Evolutionary conservation across 2,113 vertebrate species (phyloP).

Genomic region (Poecilia latipinna): DNA sequence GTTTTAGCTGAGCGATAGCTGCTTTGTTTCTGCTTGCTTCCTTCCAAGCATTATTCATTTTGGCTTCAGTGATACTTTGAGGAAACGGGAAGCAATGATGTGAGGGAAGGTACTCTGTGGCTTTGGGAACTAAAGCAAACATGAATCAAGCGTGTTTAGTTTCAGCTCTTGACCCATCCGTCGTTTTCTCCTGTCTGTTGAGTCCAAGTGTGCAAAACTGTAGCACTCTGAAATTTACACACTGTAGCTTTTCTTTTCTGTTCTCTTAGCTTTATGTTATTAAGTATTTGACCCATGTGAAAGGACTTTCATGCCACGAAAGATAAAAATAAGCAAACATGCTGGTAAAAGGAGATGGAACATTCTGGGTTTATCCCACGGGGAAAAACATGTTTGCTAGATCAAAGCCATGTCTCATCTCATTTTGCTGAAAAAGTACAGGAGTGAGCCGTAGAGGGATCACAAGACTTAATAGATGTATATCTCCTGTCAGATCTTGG

Average conservation of each 20-base stretch:
- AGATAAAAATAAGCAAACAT: slow-evolving; percentile 9
- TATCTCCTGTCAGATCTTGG: slow-evolving; percentile 53
- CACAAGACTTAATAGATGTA: slow-evolving; percentile 21
- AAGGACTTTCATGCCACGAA: not conserved
- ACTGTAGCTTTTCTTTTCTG: not conserved
- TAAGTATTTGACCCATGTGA: not conserved
- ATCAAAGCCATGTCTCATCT: slow-evolving; percentile 16
- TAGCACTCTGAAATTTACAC: not conserved
- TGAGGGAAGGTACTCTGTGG: slow-evolving; percentile 1
- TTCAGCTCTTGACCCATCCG: slow-evolving; percentile 28
- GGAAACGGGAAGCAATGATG: slow-evolving; percentile 22
- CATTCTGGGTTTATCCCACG: not conserved
- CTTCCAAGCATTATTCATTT: slow-evolving; percentile 42
- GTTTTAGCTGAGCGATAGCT: slow-evolving; percentile 27
- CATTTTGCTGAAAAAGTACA: slow-evolving; percentile 29
- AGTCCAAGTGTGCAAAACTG: not conserved
- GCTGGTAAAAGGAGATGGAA: not conserved
- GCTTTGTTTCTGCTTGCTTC: not conserved
- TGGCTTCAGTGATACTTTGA: slow-evolving; percentile 28
- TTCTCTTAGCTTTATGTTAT: not conserved
- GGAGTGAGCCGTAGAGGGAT: slow-evolving; percentile 16
- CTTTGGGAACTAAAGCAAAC: slow-evolving; percentile 38
- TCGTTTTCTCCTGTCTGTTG: not conserved
- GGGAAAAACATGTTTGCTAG: slow-evolving; percentile 17
- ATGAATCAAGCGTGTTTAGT: slow-evolving; percentile 40